Conservation (phyloP, 2,113 vertebrate genomes). For the Fulmarus glacialis region DNA sequence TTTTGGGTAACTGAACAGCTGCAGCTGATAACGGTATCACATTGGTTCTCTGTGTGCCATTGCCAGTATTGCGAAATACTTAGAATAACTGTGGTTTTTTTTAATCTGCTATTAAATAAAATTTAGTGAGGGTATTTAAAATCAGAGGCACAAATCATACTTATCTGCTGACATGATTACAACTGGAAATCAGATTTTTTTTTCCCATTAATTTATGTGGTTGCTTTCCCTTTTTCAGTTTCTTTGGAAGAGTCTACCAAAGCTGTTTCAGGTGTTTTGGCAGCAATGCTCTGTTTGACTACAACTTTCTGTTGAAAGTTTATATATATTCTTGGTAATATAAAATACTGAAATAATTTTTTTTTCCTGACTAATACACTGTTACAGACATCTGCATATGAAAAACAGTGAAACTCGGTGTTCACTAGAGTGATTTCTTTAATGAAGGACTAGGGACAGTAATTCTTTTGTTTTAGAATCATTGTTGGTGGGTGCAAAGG, state of each 20-base stretch:
- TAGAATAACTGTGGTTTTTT: not conserved
- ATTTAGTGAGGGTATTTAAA: not conserved
- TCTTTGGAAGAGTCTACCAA: not conserved
- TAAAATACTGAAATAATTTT: not conserved
- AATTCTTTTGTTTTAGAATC: not conserved
- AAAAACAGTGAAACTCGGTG: not conserved
- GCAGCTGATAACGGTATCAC: not conserved
- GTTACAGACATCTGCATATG: not conserved
- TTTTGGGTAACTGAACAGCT: not conserved
- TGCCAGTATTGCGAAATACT: not conserved
- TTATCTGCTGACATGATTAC: not conserved
- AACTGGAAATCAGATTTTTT: not conserved
- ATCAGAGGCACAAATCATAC: not conserved
- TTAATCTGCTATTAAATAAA: not conserved
- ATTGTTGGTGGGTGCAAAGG: not conserved
- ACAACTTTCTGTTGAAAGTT: not conserved
- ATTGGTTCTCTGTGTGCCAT: not conserved
- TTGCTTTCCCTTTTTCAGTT: not conserved
- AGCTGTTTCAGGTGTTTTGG: not conserved
- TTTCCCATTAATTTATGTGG: not conserved
- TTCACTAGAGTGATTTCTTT: not conserved
- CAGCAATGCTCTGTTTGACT: not conserved
- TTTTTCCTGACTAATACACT: not conserved
- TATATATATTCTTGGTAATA: not conserved
- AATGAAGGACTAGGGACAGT: not conserved